These are phyloP conservation scores for Sthenelais limicola DNA, from an alignment of 2,888 invertebrate genomes.

Conservation along the genomic window DNA sequence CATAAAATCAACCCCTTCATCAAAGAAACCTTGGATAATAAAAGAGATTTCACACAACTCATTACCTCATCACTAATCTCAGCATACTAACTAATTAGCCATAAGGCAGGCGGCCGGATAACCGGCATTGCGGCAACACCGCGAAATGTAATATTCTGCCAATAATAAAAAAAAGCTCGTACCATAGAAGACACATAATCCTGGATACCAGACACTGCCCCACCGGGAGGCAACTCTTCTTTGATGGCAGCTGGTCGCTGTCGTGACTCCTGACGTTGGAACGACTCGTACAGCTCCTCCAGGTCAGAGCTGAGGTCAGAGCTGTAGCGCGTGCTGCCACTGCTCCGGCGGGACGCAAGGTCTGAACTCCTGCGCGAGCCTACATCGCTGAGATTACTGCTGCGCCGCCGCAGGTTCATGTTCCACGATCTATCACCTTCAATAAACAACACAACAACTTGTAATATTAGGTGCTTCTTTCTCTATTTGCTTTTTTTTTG, in stretches of 20 bases:
- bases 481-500: too few relatives aligned
- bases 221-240: slow-evolving; percentile 54
- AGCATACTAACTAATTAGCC: too few relatives aligned
- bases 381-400: slow-evolving; percentile 62
- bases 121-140: too few relatives aligned
- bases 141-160: too few relatives aligned
- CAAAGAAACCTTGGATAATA: too few relatives aligned
- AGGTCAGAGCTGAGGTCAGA: slow-evolving; percentile 68
- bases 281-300: slow-evolving; percentile 65
- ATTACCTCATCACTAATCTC: too few relatives aligned
- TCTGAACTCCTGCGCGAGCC: slow-evolving; percentile 50
- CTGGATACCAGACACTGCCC: slow-evolving; percentile 29
- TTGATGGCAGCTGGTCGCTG: slow-evolving; percentile 61
- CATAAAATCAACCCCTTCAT: too few relatives aligned
- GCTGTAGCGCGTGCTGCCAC: slow-evolving; percentile 67
- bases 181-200: slow-evolving; percentile 34
- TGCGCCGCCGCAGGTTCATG: slow-evolving; percentile 61
- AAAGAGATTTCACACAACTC: too few relatives aligned
- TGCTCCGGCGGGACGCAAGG: slow-evolving; percentile 73
- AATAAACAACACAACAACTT: too few relatives aligned
- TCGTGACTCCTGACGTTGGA: slow-evolving; percentile 56
- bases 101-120: too few relatives aligned
- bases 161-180: too few relatives aligned
- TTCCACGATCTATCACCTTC: slow-evolving; percentile 54
- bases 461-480: too few relatives aligned